Percentiles rank a stretch among this genome's conserved stretches.
phyloP scores from a whole-genome alignment of 2,888 invertebrate genomes.

The Odontocerum albicorne region DNA sequence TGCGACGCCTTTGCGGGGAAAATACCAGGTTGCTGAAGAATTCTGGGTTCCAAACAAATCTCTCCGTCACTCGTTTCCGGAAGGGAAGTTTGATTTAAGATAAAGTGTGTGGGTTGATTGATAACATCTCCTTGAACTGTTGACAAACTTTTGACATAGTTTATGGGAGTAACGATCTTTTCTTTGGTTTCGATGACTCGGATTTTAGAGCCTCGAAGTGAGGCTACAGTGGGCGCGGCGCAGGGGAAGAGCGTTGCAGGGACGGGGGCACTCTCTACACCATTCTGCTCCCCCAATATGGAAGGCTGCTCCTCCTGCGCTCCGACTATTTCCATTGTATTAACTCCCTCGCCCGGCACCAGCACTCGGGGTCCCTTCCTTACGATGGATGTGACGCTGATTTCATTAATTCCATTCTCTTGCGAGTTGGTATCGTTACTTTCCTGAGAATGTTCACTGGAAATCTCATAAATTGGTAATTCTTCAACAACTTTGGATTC shows the following conservation, averaged over 20 bases:
- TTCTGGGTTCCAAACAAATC: not conserved
- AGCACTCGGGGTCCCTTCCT: constrained; percentile 9
- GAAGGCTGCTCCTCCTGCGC: not conserved
- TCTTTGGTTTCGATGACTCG: too few species aligned
- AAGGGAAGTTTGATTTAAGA: too few species aligned
- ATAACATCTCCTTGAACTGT: too few species aligned
- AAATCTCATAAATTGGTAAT: not conserved
- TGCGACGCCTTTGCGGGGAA: not conserved
- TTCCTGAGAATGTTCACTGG: constrained; percentile 1
- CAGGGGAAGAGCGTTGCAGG: not conserved
- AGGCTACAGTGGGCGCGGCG: too few species aligned
- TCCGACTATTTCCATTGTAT: constrained; percentile 6
- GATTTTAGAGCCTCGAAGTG: too few species aligned
- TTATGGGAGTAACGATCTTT: too few species aligned
- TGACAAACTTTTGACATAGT: too few species aligned
- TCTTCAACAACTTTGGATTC: not conserved
- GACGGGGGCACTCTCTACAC: not conserved
- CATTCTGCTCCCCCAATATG: not conserved
- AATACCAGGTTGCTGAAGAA: not conserved
- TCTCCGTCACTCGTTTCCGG: too few species aligned
- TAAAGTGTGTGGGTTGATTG: too few species aligned
- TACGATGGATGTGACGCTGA: not conserved
- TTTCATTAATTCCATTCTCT: not conserved
- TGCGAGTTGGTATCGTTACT: too few species aligned
- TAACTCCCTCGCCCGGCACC: constrained; percentile 14